Base-by-base conservation (phyloP, 2,113 vertebrate species). In the Oceanodroma tethys region DNA sequence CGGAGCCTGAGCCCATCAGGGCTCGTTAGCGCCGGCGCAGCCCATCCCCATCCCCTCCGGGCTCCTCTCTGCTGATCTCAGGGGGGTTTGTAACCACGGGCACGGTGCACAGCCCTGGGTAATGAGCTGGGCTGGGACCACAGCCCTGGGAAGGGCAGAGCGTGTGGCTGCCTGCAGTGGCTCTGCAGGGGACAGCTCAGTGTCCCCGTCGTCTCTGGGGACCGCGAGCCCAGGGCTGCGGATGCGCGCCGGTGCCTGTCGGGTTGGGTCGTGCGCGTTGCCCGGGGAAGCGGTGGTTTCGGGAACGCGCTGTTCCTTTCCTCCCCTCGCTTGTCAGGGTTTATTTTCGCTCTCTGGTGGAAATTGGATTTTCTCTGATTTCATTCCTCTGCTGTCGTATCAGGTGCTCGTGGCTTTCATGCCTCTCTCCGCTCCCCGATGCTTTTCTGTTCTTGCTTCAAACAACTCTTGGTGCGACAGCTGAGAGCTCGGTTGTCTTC, bases 81-180 rank as follows among this genome's bases (percentile, higher is more conserved):
- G 27, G 40, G 63, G 89, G 30, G n/a, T 55, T 71, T 12, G 74
- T 66, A 71, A 85, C 50, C 63, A 67, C 1, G 18, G 42, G 40
- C 84, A 70, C 53, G 2, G 0, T 2, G 20, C 65, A 19, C 30
- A 29, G 48, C 36, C 25, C 36, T 1, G 1, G 17, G 15, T 36
- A 53, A 86, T 1, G 26, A 78, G n/a, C 59, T 27, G 45, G 19
- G 40, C n/a, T 30, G 66, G 87, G 30, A 53, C 18, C 36, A 7
- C 17, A 70, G 48, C 67, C 42, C 32, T 4, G 27, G 27, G 40
- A 32, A 74, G n/a, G 30, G 53, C n/a, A 53, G 38, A 66, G 40
- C 13, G 0, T 2, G 7, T 2, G 2, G 14, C 15, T 23, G 42
- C 40, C 42, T 11, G 29, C 2, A 0, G 27, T 23, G 43, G 18